A percentile compares a stretch with the other conserved stretches of the same genome.
Evolutionary conservation across 2,113 vertebrate genomes (phyloP).

Genomic region (Neopipo cinnamomea): DNA sequence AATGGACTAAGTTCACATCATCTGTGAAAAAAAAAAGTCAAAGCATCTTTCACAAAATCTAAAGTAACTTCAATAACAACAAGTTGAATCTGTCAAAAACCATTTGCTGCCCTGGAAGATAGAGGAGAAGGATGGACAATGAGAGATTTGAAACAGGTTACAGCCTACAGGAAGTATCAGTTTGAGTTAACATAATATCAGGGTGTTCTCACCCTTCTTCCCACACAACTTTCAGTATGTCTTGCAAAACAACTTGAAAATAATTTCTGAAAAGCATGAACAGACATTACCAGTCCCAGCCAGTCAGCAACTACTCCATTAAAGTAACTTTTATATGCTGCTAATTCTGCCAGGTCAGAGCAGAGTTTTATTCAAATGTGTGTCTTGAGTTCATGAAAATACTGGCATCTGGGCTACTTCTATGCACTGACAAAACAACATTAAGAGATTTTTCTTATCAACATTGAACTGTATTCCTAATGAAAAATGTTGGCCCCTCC

Average conservation of each 20-base stretch:
- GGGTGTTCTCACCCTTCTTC: slow-evolving; percentile 10
- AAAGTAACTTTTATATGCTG: not conserved
- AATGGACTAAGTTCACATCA: not conserved
- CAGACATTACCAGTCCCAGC: not conserved
- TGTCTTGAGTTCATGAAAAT: not conserved
- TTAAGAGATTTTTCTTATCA: not conserved
- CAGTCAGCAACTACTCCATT: not conserved
- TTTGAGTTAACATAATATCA: not conserved
- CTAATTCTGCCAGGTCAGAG: not conserved
- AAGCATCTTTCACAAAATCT: not conserved
- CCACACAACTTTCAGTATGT: slow-evolving; percentile 32
- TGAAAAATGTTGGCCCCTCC: not conserved
- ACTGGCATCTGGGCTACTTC: not conserved
- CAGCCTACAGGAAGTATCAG: not conserved
- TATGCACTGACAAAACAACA: not conserved
- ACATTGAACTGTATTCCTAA: not conserved
- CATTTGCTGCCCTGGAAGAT: not conserved
- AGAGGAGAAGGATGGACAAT: not conserved
- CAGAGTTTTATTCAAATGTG: not conserved
- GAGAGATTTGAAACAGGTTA: not conserved
- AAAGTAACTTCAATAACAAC: not conserved
- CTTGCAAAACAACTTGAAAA: slow-evolving; percentile 33
- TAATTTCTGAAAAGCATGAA: not conserved
- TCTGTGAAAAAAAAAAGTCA: not conserved
- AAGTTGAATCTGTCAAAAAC: not conserved